These are phyloP conservation scores for Drosophila ercepeae DNA, from an alignment of 1,140 invertebrate genomes.

Conservation along the genomic window DNA sequence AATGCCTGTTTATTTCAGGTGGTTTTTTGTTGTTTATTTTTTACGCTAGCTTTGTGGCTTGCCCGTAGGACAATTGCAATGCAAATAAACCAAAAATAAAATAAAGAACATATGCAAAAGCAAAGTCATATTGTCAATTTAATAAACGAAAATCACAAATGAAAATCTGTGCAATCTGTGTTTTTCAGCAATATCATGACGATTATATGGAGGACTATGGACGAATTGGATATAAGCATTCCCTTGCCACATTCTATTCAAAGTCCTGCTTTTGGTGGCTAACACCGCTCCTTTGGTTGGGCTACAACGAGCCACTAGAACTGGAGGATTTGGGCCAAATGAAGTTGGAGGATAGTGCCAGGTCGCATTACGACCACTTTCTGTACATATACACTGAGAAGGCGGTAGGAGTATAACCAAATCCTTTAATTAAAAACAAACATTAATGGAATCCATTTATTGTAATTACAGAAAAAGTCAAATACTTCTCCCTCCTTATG, in stretches of 20 bases:
- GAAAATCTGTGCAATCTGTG: not conserved
- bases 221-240: conserved; percentile 85
- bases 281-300: conserved; percentile 87
- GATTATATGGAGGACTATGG: conserved; percentile 74
- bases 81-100: conserved; percentile 27
- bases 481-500: conserved; percentile 85
- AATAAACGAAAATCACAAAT: too few relatives aligned
- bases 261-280: conserved; percentile 92
- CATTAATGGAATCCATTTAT: not conserved
- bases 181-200: conserved; percentile 28
- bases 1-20: conserved; percentile 28
- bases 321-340: conserved; percentile 89
- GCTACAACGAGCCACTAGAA: conserved; percentile 88
- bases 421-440: not conserved
- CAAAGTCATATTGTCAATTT: too few relatives aligned
- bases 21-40: conserved; percentile 64
- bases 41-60: conserved; percentile 45
- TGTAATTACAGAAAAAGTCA: conserved; percentile 70
- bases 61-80: conserved; percentile 44
- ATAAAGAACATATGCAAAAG: not conserved
- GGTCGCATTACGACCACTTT: conserved; percentile 82
- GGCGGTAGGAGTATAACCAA: conserved; percentile 59
- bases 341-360: conserved; percentile 86
- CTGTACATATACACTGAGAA: conserved; percentile 78
- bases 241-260: conserved; percentile 87